Conservation (phyloP, 2,113 vertebrate species). For the Crotalus tigris region DNA sequence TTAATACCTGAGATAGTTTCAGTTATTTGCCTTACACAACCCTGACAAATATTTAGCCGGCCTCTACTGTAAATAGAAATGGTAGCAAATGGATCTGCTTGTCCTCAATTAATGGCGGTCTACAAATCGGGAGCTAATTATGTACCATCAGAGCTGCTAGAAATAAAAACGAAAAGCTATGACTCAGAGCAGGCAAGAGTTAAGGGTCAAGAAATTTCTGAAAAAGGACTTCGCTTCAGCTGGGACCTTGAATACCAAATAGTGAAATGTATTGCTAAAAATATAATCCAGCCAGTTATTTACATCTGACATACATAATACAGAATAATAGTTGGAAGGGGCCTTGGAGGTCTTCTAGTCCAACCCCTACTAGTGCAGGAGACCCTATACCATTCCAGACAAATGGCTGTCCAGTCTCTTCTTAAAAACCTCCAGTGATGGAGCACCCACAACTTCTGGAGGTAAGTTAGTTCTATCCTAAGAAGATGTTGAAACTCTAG, state of each 20-base stretch:
- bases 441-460: background rate
- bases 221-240: background rate
- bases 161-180: background rate
- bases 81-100: background rate
- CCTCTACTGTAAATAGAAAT: conserved; percentile 1
- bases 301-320: background rate
- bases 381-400: too few species aligned
- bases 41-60: conserved; percentile 1
- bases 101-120: background rate
- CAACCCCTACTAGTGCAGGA: too few species aligned
- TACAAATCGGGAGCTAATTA: background rate
- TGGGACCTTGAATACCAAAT: background rate
- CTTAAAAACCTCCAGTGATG: background rate
- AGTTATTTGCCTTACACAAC: conserved; percentile 6
- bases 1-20: conserved; percentile 20
- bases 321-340: too few species aligned
- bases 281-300: background rate
- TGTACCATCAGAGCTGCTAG: background rate
- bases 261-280: background rate
- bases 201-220: background rate
- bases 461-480: background rate
- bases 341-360: too few species aligned
- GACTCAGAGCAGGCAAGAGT: background rate
- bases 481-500: too few species aligned
- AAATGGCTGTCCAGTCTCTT: background rate